Evolutionary conservation across 30 jellyfish, hydroid and myxozoan genomes (phyloP).

Genomic region (Chrysaora quinquecirrha): DNA sequence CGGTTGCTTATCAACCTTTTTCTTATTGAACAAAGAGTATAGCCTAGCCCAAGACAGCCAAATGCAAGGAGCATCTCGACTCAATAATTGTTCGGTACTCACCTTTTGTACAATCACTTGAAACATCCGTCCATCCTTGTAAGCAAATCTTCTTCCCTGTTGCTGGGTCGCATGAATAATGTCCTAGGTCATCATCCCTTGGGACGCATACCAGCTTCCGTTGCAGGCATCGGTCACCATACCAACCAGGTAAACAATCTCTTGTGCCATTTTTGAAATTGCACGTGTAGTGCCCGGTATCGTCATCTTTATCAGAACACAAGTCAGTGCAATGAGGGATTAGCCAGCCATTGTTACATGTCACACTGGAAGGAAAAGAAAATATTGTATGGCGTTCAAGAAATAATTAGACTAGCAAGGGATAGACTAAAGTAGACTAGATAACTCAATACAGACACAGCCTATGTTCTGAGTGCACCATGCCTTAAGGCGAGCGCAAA

Average conservation of each 20-base stretch:
- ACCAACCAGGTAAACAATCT: slow-evolving; percentile 63
- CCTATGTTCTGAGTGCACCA: no score
- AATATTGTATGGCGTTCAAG: no score
- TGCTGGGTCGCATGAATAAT: slow-evolving; percentile 44
- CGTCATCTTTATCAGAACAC: slow-evolving; percentile 62
- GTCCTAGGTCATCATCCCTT: slow-evolving; percentile 65
- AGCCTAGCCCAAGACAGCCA: no score
- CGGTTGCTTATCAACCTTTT: no score
- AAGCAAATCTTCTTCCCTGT: slow-evolving; percentile 76
- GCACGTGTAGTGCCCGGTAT: slow-evolving; percentile 71
- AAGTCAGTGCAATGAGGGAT: slow-evolving; percentile 68
- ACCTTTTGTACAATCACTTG: slow-evolving; percentile 71
- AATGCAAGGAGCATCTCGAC: no score
- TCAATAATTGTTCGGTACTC: no score
- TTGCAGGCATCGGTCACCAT: slow-evolving; percentile 46
- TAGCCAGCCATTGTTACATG: slow-evolving; percentile 41
- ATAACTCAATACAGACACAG: no score
- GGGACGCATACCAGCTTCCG: slow-evolving; percentile 39
- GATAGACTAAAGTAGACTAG: no score
- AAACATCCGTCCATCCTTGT: slow-evolving; percentile 71
- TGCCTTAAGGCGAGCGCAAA: no score
- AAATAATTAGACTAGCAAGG: no score
- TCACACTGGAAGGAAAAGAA: slow-evolving; percentile 25
- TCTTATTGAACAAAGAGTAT: no score
- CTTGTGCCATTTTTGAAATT: slow-evolving; percentile 42